Conservation (phyloP, 2,113 vertebrate species). For the Pseudorhombus dupliciocellatus region DNA sequence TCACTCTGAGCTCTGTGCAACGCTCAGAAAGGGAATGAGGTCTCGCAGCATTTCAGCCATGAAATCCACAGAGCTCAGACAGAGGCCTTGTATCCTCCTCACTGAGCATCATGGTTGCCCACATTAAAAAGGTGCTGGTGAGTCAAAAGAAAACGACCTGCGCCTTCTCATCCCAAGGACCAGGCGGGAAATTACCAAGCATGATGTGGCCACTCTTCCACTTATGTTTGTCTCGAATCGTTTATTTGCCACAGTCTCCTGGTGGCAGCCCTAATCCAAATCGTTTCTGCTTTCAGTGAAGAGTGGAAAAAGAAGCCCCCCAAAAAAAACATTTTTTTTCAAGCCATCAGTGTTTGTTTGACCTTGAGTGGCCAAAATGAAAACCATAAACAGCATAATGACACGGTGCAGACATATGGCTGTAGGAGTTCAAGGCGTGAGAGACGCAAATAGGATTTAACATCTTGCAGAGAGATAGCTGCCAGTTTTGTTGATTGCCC, state of each 20-base stretch:
- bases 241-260: conserved; percentile 25
- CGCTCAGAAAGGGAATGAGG: conserved; percentile 25
- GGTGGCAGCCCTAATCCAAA: conserved; percentile 10
- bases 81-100: conserved; percentile 9
- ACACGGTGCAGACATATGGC: conserved; percentile 22
- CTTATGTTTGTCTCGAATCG: conserved; percentile 25
- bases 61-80: conserved; percentile 30
- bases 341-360: conserved; percentile 37
- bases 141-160: conserved; percentile 23
- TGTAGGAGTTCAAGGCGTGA: conserved; percentile 8
- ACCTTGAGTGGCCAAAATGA: conserved; percentile 41
- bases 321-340: conserved; percentile 38
- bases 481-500: conserved; percentile 35
- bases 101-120: conserved; percentile 3
- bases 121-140: conserved; percentile 28
- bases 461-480: conserved; percentile 26
- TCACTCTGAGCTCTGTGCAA: conserved; percentile 9
- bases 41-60: conserved; percentile 28
- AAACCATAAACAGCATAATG: conserved; percentile 36
- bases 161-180: conserved; percentile 12
- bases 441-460: conserved; percentile 15
- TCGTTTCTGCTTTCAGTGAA: conserved; percentile 28
- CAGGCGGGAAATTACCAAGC: not conserved
- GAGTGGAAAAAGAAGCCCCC: not conserved
- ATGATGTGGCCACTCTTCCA: conserved; percentile 11